Percentiles rank a stretch among this genome's conserved stretches.
Conservation (phyloP, 2,888 invertebrate species). For the Xestia c-nigrum region DNA sequence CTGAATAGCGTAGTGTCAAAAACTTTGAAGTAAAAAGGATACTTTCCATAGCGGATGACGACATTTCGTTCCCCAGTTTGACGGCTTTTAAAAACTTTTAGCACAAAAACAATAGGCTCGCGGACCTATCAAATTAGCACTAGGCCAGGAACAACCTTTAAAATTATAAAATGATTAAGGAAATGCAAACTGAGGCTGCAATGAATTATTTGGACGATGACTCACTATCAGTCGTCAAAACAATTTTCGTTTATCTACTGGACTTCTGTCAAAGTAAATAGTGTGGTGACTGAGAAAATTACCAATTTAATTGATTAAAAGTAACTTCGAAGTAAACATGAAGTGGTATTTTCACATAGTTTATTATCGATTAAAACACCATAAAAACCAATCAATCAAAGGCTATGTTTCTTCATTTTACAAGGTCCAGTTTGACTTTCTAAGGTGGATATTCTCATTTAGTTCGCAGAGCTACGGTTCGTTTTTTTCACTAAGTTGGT, state of each 20-base stretch:
- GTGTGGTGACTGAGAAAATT: conserved; percentile 2
- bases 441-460: conserved; percentile 35
- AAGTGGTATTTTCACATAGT: background rate
- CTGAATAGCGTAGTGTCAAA: conserved; percentile 37
- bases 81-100: conserved; percentile 76
- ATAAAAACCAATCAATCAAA: background rate
- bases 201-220: conserved; percentile 62
- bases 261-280: conserved; percentile 44
- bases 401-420: background rate
- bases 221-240: conserved; percentile 64
- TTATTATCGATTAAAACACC: background rate
- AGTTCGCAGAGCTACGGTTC: conserved; percentile 51
- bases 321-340: background rate
- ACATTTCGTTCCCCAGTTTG: conserved; percentile 97
- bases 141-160: conserved; percentile 48
- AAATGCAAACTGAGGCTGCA: conserved; percentile 38
- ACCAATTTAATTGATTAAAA: background rate
- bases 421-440: background rate
- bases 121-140: conserved; percentile 67
- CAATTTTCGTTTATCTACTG: conserved; percentile 43
- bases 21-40: conserved; percentile 91
- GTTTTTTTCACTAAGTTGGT: conserved; percentile 68
- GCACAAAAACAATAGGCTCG: conserved; percentile 70
- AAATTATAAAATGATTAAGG: conserved; percentile 18
- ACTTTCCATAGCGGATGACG: conserved; percentile 97